Base-by-base conservation (phyloP, 2,888 invertebrate species). In the Synanthedon formicaeformis region DNA sequence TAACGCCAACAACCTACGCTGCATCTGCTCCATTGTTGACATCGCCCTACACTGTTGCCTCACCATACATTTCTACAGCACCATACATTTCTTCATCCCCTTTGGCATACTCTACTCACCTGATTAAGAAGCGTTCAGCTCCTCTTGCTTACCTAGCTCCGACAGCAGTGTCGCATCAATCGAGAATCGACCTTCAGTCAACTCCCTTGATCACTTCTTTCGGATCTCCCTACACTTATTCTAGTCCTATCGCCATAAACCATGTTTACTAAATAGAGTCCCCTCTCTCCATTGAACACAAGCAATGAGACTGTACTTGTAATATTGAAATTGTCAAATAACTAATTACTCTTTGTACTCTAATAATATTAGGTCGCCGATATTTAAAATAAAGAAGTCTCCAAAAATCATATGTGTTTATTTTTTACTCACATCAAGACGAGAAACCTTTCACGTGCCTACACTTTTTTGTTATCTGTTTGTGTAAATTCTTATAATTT, bases 51-150 rank as follows among this genome's bases (percentile, higher is more conserved):
- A 60, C 75, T 13, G 65, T 73, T 50, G 58, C 74, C 40, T 65
- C 68, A 23, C 61, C 65, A 23, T 57, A 66, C 2, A 48, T 75
- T 50, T 60, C 81, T 60, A 65, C 79, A 56, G 54, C 80, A 59
- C 69, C 70, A 50, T 53, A 70, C 48, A 65, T 70, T 48, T 57
- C 71, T 50, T 70, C 75, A 14, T 58, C 73, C 41, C 72, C 76
- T 52, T 56, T 77, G 45, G 59, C 63, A 14, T 62, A 66, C 55
- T 51, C 48, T 8, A 55, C 71, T 5, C 77, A 79, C 54, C 66
- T 73, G 14, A 80, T 80, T 54, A 79, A 81, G 67, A 78, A 81
- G 58, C 69, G 76, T 3, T 78, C 77, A 6, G 71, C 67, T 50
- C 64, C 63, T 50, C 55, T 69, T 16, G 55, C 68, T 40, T 68